phyloP scores from a whole-genome alignment of 2,888 invertebrate genomes.

The Diaprepes abbreviatus region DNA sequence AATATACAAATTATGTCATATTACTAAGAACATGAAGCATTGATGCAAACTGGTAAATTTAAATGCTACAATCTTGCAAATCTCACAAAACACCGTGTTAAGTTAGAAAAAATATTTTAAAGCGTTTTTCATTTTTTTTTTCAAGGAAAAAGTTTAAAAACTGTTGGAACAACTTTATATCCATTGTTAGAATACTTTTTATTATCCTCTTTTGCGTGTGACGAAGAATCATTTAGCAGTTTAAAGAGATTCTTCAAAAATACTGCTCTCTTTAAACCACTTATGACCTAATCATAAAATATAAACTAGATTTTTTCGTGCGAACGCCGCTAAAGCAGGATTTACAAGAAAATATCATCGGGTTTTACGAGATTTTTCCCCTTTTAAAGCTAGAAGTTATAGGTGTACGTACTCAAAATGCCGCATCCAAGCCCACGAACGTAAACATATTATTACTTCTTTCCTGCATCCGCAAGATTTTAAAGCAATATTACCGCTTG shows the following conservation, averaged over 20 bases:
- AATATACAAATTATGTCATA: no score
- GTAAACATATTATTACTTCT: slow-evolving; percentile 21
- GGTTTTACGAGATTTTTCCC: slow-evolving; percentile 6
- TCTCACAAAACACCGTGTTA: no score
- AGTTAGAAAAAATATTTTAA: no score
- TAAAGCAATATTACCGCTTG: slow-evolving; percentile 15
- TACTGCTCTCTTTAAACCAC: slow-evolving; percentile 5
- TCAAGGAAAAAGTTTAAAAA: no score
- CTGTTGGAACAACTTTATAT: no score
- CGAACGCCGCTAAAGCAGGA: slow-evolving; percentile 6
- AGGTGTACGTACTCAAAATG: neutral
- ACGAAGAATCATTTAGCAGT: neutral
- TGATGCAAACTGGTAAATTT: no score
- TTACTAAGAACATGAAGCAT: no score
- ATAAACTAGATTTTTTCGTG: slow-evolving; percentile 15
- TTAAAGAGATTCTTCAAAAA: neutral
- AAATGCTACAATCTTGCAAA: no score
- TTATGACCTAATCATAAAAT: slow-evolving; percentile 13
- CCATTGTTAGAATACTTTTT: neutral
- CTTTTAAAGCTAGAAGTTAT: slow-evolving; percentile 17
- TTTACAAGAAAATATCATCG: slow-evolving; percentile 21
- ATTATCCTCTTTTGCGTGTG: neutral
- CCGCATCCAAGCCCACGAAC: neutral
- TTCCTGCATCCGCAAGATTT: slow-evolving; percentile 9
- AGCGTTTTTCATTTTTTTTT: no score